Evolutionary conservation across 23 tunicate genomes (phyloP), one percentile per base, ranked within the genome.

Genomic region (Ascidia mentula): DNA sequence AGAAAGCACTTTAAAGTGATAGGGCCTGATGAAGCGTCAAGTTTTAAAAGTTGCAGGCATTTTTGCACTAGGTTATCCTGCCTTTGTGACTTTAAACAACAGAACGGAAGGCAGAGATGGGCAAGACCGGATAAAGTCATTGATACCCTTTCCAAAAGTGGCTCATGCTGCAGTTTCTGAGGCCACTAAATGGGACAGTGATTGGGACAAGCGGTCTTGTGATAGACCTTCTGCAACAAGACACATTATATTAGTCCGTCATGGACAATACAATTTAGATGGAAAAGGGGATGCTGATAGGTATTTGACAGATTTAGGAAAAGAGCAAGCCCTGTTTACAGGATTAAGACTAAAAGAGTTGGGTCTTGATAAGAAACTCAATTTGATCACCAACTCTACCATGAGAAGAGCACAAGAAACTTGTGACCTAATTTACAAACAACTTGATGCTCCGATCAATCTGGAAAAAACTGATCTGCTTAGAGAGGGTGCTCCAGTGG

Each of bases 351-450:
- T 91, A 73, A 78, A 91, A 38, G 74, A 39, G 33, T 39, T 93
- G 70, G 89, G 86, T 0, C 59, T 93, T 32, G 83, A 45, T 36
- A 40, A 87, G 46, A 82, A 77, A 46, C 60, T 82, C 12, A 77
- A 39, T 73, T 18, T 79, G 13, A 35, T 93, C 15, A 82, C 80
- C 7, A 72, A 77, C 28, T 88, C 93, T 32, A 79, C 93, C 0
- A 93, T 93, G 98, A 81, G 80, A 24, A 69, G 98, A 76, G 98
- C 98, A 6, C 40, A 72, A 59, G 89, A 93, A 69, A 93, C 98
- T 18, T 84, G 85, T 72, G 82, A 77, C 26, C 37, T 93, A n/a
- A 85, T 85, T 33, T 82, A 69, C 59, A 77, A 88, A 69, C 82
- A 93, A 6, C 39, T 61, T 31, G 84, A 73, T 32, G 65, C 46